Evolutionary conservation across 2,797 vertebrate genomes (phyloP), one percentile per base, ranked within the genome.

Genomic region (Sciaenops ocellatus): DNA sequence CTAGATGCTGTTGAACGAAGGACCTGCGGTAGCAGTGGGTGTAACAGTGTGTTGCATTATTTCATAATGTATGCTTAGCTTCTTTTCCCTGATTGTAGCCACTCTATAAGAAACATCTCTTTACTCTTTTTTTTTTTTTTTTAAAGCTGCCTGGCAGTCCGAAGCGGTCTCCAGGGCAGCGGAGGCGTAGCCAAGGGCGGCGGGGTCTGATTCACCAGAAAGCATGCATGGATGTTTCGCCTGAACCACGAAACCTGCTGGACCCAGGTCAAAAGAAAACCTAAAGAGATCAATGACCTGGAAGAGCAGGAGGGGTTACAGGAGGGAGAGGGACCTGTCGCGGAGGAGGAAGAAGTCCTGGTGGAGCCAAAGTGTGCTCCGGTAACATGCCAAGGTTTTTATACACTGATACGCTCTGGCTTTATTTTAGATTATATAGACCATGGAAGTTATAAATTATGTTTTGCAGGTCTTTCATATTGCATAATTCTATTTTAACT

Each of bases 191-290:
- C 78, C 87, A 90, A 0, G 76, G 46, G 2, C 89, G 93, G 10
- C 90, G 91, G 47, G 73, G 90, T 61, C 91, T 96, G 65, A 86
- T 52, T 26, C 83, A 95, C 82, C 95, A 95, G 90, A 92, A 42
- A 55, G 89, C 90, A 0, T 95, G 93, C 34, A 87, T 94, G 68
- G 96, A 96, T 46, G 80, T 91, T 65, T 96, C 96, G 22, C 95
- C 95, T 11, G 96, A 95, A 16, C 95, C 95, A 9, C 87, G 78
- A 30, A 88, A 89, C 83, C 86, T 79, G 65, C 30, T 56, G 0
- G 85, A 51, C 1, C 51, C 10, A 4, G 52, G 8, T 10, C 64
- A 78, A n/a, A 80, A 62, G 59, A 61, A 80, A 46, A 73, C 83
- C 2, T 89, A 51, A 84, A 71, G 69, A 3, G 18, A 47, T 64